These are phyloP conservation scores for Tetraodon nigroviridis DNA, from an alignment of 2,113 vertebrate species.

Conservation along the genomic window DNA sequence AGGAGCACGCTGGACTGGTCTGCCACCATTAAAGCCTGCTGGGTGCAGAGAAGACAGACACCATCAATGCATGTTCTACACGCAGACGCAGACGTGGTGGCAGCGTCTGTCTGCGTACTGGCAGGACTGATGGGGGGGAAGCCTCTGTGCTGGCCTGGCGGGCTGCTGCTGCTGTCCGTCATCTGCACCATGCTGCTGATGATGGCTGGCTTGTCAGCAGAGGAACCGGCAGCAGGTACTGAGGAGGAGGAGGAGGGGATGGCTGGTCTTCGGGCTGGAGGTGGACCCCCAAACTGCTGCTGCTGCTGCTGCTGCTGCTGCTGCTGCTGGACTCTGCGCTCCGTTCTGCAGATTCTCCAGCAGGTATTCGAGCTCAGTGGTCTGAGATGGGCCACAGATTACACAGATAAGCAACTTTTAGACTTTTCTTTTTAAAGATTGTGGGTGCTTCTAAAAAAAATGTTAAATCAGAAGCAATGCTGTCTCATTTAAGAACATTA, in stretches of 20 bases:
- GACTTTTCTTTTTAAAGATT: too few species aligned
- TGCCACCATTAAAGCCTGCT: slow-evolving; percentile 80
- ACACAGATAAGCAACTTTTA: background rate
- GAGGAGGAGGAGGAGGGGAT: slow-evolving; percentile 59
- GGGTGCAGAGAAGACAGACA: background rate
- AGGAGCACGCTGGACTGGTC: slow-evolving; percentile 76
- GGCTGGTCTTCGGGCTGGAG: slow-evolving; percentile 65
- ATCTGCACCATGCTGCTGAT: slow-evolving; percentile 96
- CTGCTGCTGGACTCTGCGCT: slow-evolving; percentile 81
- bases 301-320: slow-evolving; percentile 79
- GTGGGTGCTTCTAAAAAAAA: too few species aligned
- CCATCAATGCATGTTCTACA: too few species aligned
- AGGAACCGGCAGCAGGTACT: slow-evolving; percentile 48
- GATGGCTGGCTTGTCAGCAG: slow-evolving; percentile 93
- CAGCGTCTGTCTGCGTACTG: slow-evolving; percentile 60
- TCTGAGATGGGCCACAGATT: slow-evolving; percentile 62
- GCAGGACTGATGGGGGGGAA: slow-evolving; percentile 75
- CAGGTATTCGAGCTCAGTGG: slow-evolving; percentile 91
- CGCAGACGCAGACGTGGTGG: too few species aligned
- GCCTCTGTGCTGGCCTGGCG: slow-evolving; percentile 75
- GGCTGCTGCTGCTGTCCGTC: slow-evolving; percentile 71
- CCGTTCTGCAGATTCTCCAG: slow-evolving; percentile 90
- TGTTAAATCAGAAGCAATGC: too few species aligned
- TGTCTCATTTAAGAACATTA: too few species aligned
- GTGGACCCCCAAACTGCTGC: slow-evolving; percentile 44